phyloP scores from a whole-genome alignment of 2,113 vertebrate genomes.

The Noctilio leporinus region DNA sequence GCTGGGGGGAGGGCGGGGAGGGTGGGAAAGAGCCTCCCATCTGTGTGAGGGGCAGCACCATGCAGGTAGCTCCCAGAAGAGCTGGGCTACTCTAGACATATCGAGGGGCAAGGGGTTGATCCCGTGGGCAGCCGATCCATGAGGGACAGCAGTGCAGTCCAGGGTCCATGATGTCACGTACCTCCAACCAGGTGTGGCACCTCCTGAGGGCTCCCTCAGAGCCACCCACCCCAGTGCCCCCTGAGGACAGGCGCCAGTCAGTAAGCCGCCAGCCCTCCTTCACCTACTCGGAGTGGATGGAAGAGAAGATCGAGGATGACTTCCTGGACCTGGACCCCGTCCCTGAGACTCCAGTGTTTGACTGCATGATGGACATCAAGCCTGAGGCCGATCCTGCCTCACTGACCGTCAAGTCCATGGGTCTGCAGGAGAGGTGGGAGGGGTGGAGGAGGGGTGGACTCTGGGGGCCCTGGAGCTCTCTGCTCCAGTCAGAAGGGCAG shows the following conservation, averaged over 20 bases:
- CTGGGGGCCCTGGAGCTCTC: background rate
- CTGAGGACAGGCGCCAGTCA: slow-evolving; percentile 92
- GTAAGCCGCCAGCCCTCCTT: slow-evolving; percentile 98
- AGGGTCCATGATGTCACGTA: background rate
- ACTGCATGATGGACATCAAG: slow-evolving; percentile 88
- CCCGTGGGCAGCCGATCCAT: background rate
- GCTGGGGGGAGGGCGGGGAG: background rate
- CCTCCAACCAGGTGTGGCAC: slow-evolving; percentile 80
- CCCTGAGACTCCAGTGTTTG: slow-evolving; percentile 93
- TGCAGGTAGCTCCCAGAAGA: background rate
- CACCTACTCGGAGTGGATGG: slow-evolving; percentile 96
- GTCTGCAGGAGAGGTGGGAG: slow-evolving; percentile 95
- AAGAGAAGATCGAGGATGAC: slow-evolving; percentile 86
- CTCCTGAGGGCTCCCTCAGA: slow-evolving; percentile 74
- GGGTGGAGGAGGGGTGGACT: background rate
- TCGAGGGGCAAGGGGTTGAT: background rate
- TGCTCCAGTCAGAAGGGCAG: background rate
- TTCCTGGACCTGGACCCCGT: slow-evolving; percentile 89
- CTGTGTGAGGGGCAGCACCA: background rate
- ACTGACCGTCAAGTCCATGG: slow-evolving; percentile 91
- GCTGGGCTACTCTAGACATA: background rate
- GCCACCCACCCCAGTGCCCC: slow-evolving; percentile 62
- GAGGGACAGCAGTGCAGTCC: background rate
- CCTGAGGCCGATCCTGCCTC: slow-evolving; percentile 88
- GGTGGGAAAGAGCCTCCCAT: background rate